Conservation (phyloP, 2,113 vertebrate genomes). For the Hassar affinis region DNA sequence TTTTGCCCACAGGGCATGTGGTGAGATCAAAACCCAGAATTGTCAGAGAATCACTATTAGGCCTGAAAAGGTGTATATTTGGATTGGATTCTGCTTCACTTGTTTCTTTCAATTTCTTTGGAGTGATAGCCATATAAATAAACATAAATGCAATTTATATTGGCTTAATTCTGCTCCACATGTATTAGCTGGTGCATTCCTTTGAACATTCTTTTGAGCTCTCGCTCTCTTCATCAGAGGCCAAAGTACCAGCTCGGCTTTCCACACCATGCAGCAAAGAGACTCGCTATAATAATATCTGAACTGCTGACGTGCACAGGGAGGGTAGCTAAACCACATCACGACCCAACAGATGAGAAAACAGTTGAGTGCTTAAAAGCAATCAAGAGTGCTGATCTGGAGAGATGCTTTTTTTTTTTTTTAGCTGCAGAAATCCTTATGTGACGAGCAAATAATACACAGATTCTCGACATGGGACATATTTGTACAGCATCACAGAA, state of each 20-base stretch:
- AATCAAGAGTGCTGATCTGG: not conserved
- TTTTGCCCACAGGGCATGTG: not conserved
- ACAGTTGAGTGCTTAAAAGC: slow-evolving; percentile 14
- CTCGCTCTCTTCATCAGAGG: not conserved
- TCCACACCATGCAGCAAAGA: slow-evolving; percentile 17
- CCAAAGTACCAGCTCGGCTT: not conserved
- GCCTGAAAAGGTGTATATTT: not conserved
- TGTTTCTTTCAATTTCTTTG: not conserved
- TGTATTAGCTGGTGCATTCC: not conserved
- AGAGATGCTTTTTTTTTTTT: slow-evolving; percentile 21
- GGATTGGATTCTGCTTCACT: not conserved
- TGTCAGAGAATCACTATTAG: not conserved
- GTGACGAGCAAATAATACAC: slow-evolving; percentile 50
- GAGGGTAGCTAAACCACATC: slow-evolving; percentile 36
- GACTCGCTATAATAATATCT: slow-evolving; percentile 37
- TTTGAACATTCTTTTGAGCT: not conserved
- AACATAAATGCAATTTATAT: not conserved
- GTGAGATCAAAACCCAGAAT: not conserved
- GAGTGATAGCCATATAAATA: too few species aligned
- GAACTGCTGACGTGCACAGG: slow-evolving; percentile 24
- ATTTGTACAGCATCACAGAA: slow-evolving; percentile 35
- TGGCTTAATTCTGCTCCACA: not conserved
- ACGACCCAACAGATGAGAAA: slow-evolving; percentile 26
- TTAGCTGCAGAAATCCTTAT: slow-evolving; percentile 36
- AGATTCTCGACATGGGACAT: slow-evolving; percentile 14